phyloP scores from a whole-genome alignment of 92 coral and sea anemone genomes.

The Umimayanthus chanpuru region DNA sequence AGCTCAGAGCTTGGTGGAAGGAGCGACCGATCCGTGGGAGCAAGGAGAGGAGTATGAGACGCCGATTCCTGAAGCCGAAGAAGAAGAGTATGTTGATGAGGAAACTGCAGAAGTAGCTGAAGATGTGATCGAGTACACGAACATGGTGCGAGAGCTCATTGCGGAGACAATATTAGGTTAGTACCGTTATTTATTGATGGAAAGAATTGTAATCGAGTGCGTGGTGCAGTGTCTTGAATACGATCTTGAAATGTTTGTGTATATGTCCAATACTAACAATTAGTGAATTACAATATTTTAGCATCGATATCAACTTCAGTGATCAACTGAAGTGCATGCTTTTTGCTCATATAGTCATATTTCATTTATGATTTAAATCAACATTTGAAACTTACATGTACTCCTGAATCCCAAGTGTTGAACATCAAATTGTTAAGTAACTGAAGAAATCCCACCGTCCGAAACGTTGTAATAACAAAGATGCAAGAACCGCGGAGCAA shows the following conservation, averaged over 20 bases:
- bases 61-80: constrained; percentile 84
- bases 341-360: too few species aligned
- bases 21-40: constrained; percentile 83
- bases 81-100: constrained; percentile 87
- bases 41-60: constrained; percentile 91
- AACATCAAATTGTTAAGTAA: too few species aligned
- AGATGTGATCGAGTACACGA: constrained; percentile 85
- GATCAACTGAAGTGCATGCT: not conserved
- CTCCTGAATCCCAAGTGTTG: too few species aligned
- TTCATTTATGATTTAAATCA: too few species aligned
- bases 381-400: too few species aligned
- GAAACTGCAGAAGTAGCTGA: constrained; percentile 91
- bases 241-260: not conserved
- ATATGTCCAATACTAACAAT: too few species aligned
- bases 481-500: too few species aligned
- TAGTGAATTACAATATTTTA: too few species aligned
- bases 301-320: too few species aligned
- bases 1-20: constrained; percentile 92
- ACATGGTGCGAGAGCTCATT: constrained; percentile 80
- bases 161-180: constrained; percentile 92
- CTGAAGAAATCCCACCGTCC: too few species aligned
- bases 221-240: too few species aligned
- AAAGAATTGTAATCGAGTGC: not conserved
- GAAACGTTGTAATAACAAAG: too few species aligned
- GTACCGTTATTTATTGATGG: not conserved